These are phyloP conservation scores for Cancer borealis DNA, from an alignment of 2,888 invertebrate genomes.

Conservation along the genomic window DNA sequence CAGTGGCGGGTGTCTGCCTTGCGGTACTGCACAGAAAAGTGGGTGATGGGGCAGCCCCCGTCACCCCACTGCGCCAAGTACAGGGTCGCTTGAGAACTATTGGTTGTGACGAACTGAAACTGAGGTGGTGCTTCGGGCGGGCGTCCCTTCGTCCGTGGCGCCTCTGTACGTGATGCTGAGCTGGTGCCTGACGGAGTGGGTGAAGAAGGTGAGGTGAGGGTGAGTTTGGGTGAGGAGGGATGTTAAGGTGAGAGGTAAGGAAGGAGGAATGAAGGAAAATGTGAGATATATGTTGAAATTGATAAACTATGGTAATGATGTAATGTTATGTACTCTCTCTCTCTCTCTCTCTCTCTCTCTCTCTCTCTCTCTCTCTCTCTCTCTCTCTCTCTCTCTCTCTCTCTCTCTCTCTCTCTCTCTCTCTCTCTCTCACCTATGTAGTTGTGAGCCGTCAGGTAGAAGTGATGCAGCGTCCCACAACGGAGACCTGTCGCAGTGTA, in stretches of 20 bases:
- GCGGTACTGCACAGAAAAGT: slow-evolving; percentile 73
- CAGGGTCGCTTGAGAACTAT: slow-evolving; percentile 75
- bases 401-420: not conserved
- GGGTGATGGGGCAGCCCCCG: slow-evolving; percentile 76
- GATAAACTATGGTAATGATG: not conserved
- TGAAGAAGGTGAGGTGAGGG: not conserved
- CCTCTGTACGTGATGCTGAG: slow-evolving; percentile 68
- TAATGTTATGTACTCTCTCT: not conserved
- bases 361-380: slow-evolving; percentile 2
- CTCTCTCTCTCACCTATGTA: slow-evolving; percentile 67
- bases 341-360: slow-evolving; percentile 26
- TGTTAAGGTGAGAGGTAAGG: not conserved
- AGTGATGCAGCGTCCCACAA: slow-evolving; percentile 74
- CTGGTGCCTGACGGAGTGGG: slow-evolving; percentile 70
- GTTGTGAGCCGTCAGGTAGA: slow-evolving; percentile 73
- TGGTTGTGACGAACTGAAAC: slow-evolving; percentile 76
- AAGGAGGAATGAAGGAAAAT: not conserved
- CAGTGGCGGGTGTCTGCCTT: slow-evolving; percentile 49
- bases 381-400: slow-evolving; percentile 30
- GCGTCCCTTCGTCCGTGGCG: slow-evolving; percentile 72
- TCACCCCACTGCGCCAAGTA: slow-evolving; percentile 76
- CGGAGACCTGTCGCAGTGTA: slow-evolving; percentile 68
- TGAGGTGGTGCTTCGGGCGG: slow-evolving; percentile 70
- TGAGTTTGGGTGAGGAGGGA: not conserved
- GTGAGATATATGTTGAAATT: not conserved